A percentile compares a stretch with the other conserved stretches of the same genome.
Evolutionary conservation across 2,113 vertebrate species (phyloP).

Genomic region (Formicarius rufipectus): DNA sequence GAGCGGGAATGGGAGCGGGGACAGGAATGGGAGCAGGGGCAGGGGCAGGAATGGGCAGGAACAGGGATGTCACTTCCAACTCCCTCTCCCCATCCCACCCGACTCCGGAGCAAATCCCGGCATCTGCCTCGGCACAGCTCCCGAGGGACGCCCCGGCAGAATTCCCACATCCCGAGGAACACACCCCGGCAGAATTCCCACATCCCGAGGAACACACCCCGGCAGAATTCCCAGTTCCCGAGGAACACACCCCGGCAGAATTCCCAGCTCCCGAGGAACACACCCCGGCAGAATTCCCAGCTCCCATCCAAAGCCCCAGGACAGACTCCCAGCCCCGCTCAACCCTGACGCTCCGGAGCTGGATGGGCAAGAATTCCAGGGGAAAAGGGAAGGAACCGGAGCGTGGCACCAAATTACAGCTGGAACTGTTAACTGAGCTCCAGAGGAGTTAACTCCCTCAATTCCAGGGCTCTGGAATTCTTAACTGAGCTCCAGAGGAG

Average conservation of each 20-base stretch:
- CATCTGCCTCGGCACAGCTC: background rate
- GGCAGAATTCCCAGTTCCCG: too few relatives aligned
- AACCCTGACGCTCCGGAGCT: background rate
- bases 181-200: too few relatives aligned
- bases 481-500: background rate
- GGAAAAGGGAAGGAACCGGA: background rate
- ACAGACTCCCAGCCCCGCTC: too few relatives aligned
- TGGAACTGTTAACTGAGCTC: background rate
- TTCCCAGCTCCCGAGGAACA: too few relatives aligned
- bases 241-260: too few relatives aligned
- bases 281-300: too few relatives aligned
- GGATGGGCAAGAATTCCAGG: background rate
- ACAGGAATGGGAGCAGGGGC: background rate
- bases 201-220: too few relatives aligned
- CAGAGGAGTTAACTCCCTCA: background rate
- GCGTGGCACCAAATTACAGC: background rate
- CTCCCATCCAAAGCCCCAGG: too few relatives aligned
- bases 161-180: too few relatives aligned
- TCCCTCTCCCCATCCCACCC: background rate
- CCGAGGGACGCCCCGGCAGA: background rate
- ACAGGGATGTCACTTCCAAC: background rate
- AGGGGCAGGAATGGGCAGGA: background rate
- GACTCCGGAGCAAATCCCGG: background rate
- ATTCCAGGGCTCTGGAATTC: background rate
- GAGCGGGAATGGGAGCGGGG: background rate